A percentile compares a stretch with the other conserved stretches of the same genome.
Evolutionary conservation across 1,140 invertebrate genomes (phyloP).

Genomic region (Delia radicum): DNA sequence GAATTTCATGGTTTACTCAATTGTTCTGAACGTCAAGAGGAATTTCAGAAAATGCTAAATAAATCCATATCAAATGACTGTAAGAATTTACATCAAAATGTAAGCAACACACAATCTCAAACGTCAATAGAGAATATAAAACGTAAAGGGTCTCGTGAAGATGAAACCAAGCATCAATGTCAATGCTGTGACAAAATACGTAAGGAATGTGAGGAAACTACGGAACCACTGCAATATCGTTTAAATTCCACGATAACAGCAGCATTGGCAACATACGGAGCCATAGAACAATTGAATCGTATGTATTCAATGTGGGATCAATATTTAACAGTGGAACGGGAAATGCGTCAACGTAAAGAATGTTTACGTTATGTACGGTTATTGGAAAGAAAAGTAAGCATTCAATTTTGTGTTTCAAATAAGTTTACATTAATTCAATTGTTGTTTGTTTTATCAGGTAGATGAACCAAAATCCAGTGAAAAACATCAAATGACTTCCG

Average conservation of each 20-base stretch:
- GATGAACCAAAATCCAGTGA: neutral
- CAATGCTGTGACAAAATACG: constrained; percentile 22
- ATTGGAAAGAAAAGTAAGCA: constrained; percentile 63
- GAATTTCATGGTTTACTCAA: constrained; percentile 24
- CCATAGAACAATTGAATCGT: constrained; percentile 75
- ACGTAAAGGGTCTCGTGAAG: neutral
- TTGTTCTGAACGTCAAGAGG: constrained; percentile 25
- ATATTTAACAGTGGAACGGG: constrained; percentile 68
- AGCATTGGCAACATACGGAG: constrained; percentile 60
- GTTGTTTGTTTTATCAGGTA: neutral
- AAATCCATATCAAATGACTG: constrained; percentile 28
- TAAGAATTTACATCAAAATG: neutral
- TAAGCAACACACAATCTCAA: neutral
- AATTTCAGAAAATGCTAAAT: constrained; percentile 28
- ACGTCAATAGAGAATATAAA: too few relatives aligned
- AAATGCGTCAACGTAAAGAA: constrained; percentile 68
- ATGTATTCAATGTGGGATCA: constrained; percentile 74
- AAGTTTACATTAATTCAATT: neutral
- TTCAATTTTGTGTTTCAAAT: neutral
- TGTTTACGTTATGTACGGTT: constrained; percentile 73
- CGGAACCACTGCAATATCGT: constrained; percentile 46
- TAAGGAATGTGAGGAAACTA: constrained; percentile 30
- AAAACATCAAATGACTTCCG: neutral
- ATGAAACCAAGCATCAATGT: constrained; percentile 1
- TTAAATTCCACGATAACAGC: constrained; percentile 56